Base-by-base conservation (phyloP, 2,797 vertebrate species). In the Gymnoscopelus microlampas region DNA sequence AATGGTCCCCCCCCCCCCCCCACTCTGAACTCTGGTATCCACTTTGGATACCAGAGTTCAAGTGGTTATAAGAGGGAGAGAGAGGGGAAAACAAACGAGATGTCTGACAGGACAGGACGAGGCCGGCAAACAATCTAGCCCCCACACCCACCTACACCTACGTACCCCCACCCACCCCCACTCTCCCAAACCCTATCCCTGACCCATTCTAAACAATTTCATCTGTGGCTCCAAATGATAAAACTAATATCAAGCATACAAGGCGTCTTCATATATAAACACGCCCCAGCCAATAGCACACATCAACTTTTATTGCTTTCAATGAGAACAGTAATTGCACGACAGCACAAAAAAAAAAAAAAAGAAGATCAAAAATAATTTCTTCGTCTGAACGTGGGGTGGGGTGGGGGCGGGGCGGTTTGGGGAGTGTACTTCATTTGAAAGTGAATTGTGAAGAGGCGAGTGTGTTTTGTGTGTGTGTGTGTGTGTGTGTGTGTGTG, bases 221-320 rank as follows among this genome's bases (percentile, higher is more conserved):
- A 64, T 75, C 70, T 70, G 70, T 60, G 73, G 70, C 56, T 82
- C 74, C 51, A 75, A 66, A 83, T 73, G 73, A 74, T 76, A 68
- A 87, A 87, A 80, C 67, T 87, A 81, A 86, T 91, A 83, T 88
- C 73, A 66, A 13, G 72, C 66, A 81, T 71, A 74, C 73, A 82
- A 71, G 14, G 81, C 53, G 71, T 81, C 51, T 44, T 85, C 79
- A 82, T 81, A 83, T 79, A 59, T 53, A 1, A 53, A 66, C 73
- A 13, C 29, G 23, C 19, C 39, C 57, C 66, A 79, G 74, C 67
- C 58, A 23, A 74, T 68, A 60, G 80, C 71, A 78, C 60, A 81
- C 76, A 87, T 80, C 66, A 62, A 24, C 65, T 88, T 81, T 88
- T 87, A 89, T 92, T 91, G 86, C 80, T 85, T 88, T 78, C 77